Base-by-base conservation (phyloP, 1,140 invertebrate species). In the Vanessa atalanta region DNA sequence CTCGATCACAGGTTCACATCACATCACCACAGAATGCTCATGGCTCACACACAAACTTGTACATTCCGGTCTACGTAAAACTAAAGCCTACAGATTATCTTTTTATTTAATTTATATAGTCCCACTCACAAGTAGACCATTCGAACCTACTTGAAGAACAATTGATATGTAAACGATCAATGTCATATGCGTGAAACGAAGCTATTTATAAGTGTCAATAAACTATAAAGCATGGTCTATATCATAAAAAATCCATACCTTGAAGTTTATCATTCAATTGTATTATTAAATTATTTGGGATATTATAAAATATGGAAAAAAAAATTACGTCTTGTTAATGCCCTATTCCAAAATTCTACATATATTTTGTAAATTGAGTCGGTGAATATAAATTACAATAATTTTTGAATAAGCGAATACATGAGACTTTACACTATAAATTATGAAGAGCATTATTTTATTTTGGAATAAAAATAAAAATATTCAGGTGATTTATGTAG, bases 1-100 rank as follows among this genome's bases (percentile, higher is more conserved):
- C 86, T 91, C 82, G 84, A 83, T 88, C 85, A 84, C 85, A 83
- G 77, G 77, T 77, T 82, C 79, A 80, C 77, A 78, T 82, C 80
- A 82, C 78, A 78, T 78, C 76, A 72, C 76, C 78, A 81, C 79
- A 80, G 75, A 76, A 76, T 80, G 75, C 75, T 72, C 74, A 79
- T 70, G 64, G 79, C 77, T 80, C 81, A 85, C 82, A 86, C 80
- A 84, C 81, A 83, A 83, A 84, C 78, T 79, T 83, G 79, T 79
- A 63, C 79, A 79, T 80, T 88, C 82, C 84, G 53, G 73, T 86
- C 61, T 68, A 86, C 86, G 82, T 78, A 80, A 20, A 57, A 0
- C 53, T 57, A 57, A 20, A 23, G 3, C 11, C 20, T 57, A 23
- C 12, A 57, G n/a, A 20, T 43, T 43, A 43, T 53, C 15, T 57